phyloP scores from a whole-genome alignment of 2,888 invertebrate species.

The Spodoptera picta region DNA sequence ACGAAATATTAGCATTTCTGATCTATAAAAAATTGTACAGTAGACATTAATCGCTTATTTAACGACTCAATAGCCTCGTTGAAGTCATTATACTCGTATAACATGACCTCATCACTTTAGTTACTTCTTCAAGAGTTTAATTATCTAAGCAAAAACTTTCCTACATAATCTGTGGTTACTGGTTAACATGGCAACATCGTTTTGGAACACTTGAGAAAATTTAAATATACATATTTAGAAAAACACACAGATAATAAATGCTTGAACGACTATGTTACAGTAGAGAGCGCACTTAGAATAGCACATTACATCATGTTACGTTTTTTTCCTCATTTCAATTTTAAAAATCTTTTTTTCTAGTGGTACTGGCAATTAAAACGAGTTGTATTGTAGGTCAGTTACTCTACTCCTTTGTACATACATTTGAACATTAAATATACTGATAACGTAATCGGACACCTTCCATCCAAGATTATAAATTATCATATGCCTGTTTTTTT shows the following conservation, averaged over 20 bases:
- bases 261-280: constrained; percentile 5
- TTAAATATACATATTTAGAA: constrained; percentile 17
- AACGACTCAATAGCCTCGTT: not conserved
- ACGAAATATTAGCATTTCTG: too few species aligned
- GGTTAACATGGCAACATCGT: constrained; percentile 9
- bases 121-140: constrained; percentile 28
- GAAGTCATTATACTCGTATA: constrained; percentile 17
- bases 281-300: constrained; percentile 25
- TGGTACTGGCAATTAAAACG: constrained; percentile 13
- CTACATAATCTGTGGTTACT: constrained; percentile 19
- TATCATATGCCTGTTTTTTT: not conserved
- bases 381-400: constrained; percentile 35
- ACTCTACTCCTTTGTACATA: constrained; percentile 6
- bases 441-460: constrained; percentile 14
- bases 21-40: too few species aligned
- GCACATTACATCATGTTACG: constrained; percentile 38
- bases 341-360: constrained; percentile 25
- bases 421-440: constrained; percentile 5
- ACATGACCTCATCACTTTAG: constrained; percentile 30
- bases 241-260: constrained; percentile 13
- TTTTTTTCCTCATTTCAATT: constrained; percentile 23
- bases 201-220: constrained; percentile 20
- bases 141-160: constrained; percentile 31
- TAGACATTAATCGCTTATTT: not conserved
- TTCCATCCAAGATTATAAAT: constrained; percentile 9